These are phyloP conservation scores for Trypoxylon attenuatum DNA, from an alignment of 2,888 invertebrate species.

Conservation along the genomic window DNA sequence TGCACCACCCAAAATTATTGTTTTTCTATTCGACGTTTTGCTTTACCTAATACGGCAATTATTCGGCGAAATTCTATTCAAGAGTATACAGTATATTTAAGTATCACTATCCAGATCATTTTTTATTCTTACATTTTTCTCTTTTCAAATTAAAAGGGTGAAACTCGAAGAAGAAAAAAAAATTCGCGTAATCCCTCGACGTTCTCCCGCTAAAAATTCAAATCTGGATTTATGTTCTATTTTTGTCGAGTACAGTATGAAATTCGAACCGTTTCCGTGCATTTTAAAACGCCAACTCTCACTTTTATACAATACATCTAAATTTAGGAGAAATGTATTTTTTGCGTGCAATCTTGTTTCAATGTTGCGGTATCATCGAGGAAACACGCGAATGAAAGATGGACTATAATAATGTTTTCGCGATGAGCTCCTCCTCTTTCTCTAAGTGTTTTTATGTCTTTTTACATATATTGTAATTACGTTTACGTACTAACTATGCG, in stretches of 20 bases:
- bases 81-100: too few relatives aligned
- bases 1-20: too few relatives aligned
- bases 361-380: slow-evolving; percentile 57
- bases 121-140: slow-evolving; percentile 14
- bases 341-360: slow-evolving; percentile 65
- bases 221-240: slow-evolving; percentile 38
- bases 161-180: slow-evolving; percentile 24
- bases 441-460: slow-evolving; percentile 9
- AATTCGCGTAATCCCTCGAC: too few relatives aligned
- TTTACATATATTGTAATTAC: slow-evolving; percentile 19
- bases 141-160: not conserved
- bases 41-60: too few relatives aligned
- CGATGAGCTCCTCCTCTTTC: slow-evolving; percentile 4
- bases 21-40: too few relatives aligned
- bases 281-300: slow-evolving; percentile 58
- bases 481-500: slow-evolving; percentile 23
- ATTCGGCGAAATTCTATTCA: too few relatives aligned
- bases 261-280: slow-evolving; percentile 41
- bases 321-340: slow-evolving; percentile 54
- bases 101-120: too few relatives aligned
- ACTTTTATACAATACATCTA: slow-evolving; percentile 59
- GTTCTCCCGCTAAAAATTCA: slow-evolving; percentile 36
- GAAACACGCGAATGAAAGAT: slow-evolving; percentile 21
- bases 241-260: slow-evolving; percentile 17
- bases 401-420: slow-evolving; percentile 15